Percentiles rank a stretch among this genome's conserved stretches.
phyloP scores from a whole-genome alignment of 2,113 vertebrate species.

The Campylomormyrus tamandua region DNA sequence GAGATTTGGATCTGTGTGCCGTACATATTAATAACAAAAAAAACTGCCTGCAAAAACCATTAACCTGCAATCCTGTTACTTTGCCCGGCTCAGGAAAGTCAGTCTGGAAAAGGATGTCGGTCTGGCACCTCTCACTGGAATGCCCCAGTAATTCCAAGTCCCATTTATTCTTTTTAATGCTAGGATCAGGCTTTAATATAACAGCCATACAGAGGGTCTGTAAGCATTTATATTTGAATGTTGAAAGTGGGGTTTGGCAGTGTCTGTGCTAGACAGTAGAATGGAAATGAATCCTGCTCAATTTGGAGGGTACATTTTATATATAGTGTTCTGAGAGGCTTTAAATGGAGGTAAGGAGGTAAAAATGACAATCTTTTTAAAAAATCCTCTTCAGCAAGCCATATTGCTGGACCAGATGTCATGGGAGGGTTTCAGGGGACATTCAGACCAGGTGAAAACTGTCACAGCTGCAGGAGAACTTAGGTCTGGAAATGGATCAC shows the following conservation, averaged over 20 bases:
- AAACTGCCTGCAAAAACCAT: conserved; percentile 54
- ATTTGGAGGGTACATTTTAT: not conserved
- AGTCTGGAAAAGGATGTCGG: conserved; percentile 37
- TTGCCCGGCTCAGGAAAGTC: conserved; percentile 5
- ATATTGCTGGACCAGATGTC: not conserved
- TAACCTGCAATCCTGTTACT: conserved; percentile 32
- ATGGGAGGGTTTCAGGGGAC: not conserved
- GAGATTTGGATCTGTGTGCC: not conserved
- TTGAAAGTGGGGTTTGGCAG: not conserved
- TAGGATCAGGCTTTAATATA: conserved; percentile 28
- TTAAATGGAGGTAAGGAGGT: not conserved
- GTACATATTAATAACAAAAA: conserved; percentile 36
- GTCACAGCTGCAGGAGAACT: not conserved
- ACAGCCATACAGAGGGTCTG: not conserved
- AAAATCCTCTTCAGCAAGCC: not conserved
- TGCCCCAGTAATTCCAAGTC: conserved; percentile 36
- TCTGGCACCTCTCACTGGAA: conserved; percentile 26
- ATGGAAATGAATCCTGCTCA: not conserved
- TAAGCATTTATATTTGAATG: not conserved
- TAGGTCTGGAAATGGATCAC: not conserved
- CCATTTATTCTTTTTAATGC: conserved; percentile 26
- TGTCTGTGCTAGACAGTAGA: not conserved
- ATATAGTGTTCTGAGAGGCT: not conserved
- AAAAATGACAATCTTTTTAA: not conserved
- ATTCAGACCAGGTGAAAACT: not conserved